Conservation (phyloP, 37 sponge, comb jelly and placozoan species). For the Petrosia ficiformis region DNA sequence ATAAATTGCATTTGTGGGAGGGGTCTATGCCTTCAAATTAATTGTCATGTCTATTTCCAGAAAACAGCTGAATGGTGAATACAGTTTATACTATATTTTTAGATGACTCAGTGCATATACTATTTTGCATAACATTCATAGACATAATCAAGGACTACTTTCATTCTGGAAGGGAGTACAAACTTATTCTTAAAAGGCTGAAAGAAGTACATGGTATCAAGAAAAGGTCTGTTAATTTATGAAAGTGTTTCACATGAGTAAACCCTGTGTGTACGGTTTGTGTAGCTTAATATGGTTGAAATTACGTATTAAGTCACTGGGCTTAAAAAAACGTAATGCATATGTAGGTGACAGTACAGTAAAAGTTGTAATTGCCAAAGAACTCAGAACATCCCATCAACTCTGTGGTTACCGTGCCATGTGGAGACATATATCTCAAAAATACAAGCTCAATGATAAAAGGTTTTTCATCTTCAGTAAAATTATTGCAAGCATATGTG, state of each 20-base stretch:
- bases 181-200: constrained; percentile 5
- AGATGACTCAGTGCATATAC: background rate
- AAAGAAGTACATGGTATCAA: constrained; percentile 7
- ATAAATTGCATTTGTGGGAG: too few species aligned
- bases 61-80: too few species aligned
- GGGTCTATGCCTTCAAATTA: too few species aligned
- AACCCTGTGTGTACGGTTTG: background rate
- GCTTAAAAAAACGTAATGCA: background rate
- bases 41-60: too few species aligned
- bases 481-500: too few species aligned
- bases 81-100: too few species aligned
- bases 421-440: constrained; percentile 1
- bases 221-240: constrained; percentile 11
- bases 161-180: too few species aligned
- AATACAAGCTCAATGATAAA: background rate
- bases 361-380: background rate
- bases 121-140: background rate
- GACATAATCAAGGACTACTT: background rate
- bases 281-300: constrained; percentile 29
- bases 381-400: background rate
- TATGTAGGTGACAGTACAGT: background rate
- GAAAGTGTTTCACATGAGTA: background rate
- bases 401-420: constrained; percentile 21
- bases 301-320: background rate
- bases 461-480: background rate